These are phyloP conservation scores for Misgurnus mizolepis DNA, from an alignment of 2,113 vertebrate genomes.

Conservation along the genomic window DNA sequence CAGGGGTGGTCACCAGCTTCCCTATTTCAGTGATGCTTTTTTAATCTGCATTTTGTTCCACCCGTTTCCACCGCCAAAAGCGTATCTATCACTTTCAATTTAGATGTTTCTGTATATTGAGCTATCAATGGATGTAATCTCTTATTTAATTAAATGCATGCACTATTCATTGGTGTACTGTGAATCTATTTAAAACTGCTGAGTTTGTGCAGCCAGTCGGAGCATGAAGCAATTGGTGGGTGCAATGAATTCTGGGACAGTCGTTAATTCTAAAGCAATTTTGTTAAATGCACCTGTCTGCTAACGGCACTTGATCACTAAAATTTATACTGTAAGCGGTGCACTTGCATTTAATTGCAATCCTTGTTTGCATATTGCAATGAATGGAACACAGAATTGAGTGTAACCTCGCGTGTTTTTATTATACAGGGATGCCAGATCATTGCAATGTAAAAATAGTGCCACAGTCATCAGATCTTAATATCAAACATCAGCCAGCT, in stretches of 20 bases:
- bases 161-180: neutral
- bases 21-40: conserved; percentile 51
- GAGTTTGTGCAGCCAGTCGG: neutral
- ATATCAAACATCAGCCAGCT: neutral
- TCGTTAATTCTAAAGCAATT: conserved; percentile 48
- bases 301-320: conserved; percentile 46
- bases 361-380: too few species aligned
- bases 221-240: neutral
- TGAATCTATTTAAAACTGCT: neutral
- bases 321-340: neutral
- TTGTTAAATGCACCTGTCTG: conserved; percentile 56
- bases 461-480: too few species aligned
- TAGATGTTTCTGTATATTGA: neutral
- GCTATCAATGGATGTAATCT: neutral
- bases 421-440: too few species aligned
- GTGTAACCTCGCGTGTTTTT: too few species aligned
- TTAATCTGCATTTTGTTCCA: conserved; percentile 40
- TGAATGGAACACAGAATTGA: too few species aligned
- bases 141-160: neutral
- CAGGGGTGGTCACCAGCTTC: conserved; percentile 65
- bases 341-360: too few species aligned
- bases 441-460: neutral
- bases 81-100: neutral
- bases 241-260: conserved; percentile 9
- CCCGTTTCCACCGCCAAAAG: conserved; percentile 6